Evolutionary conservation across 2,888 invertebrate genomes (phyloP).

Genomic region (Zeuzera pyrina): DNA sequence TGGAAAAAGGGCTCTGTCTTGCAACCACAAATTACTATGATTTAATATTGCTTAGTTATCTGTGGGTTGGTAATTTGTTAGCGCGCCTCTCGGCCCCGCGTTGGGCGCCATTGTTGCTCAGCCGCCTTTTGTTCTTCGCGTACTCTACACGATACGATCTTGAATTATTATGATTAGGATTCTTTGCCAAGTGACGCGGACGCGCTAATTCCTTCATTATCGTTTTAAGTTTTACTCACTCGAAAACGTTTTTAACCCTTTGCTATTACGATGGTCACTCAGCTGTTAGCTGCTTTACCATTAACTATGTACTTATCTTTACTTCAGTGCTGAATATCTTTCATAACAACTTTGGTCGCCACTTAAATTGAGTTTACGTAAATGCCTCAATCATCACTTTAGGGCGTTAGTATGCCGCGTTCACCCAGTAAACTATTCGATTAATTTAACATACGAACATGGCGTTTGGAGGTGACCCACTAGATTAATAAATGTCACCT

Average conservation of each 20-base stretch:
- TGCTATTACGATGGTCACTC: background rate
- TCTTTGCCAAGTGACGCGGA: slow-evolving; percentile 66
- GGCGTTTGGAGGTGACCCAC: slow-evolving; percentile 38
- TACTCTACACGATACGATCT: slow-evolving; percentile 63
- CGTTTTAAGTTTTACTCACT: slow-evolving; percentile 41
- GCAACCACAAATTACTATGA: slow-evolving; percentile 71
- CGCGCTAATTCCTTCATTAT: slow-evolving; percentile 63
- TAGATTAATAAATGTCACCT: slow-evolving; percentile 62
- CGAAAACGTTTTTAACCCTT: slow-evolving; percentile 13
- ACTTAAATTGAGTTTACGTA: too few species aligned
- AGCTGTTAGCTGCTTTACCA: too few species aligned
- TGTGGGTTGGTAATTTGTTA: slow-evolving; percentile 69
- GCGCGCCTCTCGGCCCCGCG: slow-evolving; percentile 53
- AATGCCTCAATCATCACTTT: slow-evolving; percentile 4
- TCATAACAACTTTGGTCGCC: too few species aligned
- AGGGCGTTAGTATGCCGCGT: slow-evolving; percentile 26
- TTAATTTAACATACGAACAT: slow-evolving; percentile 39
- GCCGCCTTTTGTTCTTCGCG: slow-evolving; percentile 69
- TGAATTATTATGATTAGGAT: slow-evolving; percentile 73
- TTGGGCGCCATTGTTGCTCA: slow-evolving; percentile 64
- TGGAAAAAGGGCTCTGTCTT: slow-evolving; percentile 52
- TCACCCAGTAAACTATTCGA: slow-evolving; percentile 30
- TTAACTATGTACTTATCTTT: too few species aligned
- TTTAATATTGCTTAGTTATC: slow-evolving; percentile 74
- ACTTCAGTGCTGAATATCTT: too few species aligned